phyloP scores from a whole-genome alignment of 2,113 vertebrate genomes.

The Probosciger aterrimus region DNA sequence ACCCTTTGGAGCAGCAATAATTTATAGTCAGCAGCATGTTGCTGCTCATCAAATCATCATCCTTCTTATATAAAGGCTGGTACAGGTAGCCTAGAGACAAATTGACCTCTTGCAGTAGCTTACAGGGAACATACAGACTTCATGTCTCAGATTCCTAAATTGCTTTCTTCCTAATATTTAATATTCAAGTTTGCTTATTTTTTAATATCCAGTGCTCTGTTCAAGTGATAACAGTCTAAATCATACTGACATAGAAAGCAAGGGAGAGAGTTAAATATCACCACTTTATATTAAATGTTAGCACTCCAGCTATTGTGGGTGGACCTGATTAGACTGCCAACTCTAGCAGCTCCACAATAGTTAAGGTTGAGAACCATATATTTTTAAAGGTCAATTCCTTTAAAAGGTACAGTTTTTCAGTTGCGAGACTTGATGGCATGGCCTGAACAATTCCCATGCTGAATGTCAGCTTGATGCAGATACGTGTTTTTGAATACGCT shows the following conservation, averaged over 20 bases:
- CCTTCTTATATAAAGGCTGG: not conserved
- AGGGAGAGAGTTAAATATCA: not conserved
- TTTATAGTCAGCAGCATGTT: not conserved
- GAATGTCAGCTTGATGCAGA: not conserved
- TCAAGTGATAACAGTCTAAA: not conserved
- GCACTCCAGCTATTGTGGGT: not conserved
- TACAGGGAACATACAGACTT: not conserved
- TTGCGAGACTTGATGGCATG: not conserved
- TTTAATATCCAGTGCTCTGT: not conserved
- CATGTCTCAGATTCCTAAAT: not conserved
- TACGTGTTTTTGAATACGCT: not conserved
- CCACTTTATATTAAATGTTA: not conserved
- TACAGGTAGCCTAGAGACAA: conserved; percentile 36
- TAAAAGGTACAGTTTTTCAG: not conserved
- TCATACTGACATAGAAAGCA: not conserved
- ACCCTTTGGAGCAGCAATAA: not conserved
- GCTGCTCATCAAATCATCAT: not conserved
- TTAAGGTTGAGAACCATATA: not conserved
- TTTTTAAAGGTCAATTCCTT: conserved; percentile 10
- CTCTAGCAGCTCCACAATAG: not conserved
- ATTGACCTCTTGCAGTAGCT: conserved; percentile 32
- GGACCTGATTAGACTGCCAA: not conserved
- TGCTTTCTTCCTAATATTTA: not conserved
- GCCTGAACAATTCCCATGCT: not conserved
- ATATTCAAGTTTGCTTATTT: not conserved